Evolutionary conservation across 2,797 vertebrate species (phyloP).

Genomic region (Hippopotamyrus pictus): DNA sequence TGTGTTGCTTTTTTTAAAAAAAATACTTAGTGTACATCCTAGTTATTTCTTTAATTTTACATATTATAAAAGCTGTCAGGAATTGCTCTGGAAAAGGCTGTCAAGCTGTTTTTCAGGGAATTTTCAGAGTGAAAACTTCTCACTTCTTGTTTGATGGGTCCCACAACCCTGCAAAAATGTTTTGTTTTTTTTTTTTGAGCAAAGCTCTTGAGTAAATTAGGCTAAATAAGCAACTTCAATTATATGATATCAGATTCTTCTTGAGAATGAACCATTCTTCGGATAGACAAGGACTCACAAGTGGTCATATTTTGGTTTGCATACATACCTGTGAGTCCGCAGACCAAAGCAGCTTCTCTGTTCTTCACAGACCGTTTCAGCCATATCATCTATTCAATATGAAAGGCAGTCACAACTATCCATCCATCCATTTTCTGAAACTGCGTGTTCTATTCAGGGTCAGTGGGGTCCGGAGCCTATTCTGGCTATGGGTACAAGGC

Average conservation of each 20-base stretch:
- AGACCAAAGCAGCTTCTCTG: not conserved
- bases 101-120: not conserved
- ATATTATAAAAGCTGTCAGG: not conserved
- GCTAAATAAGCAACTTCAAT: not conserved
- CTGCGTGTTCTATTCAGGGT: not conserved
- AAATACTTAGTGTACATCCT: not conserved
- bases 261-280: not conserved
- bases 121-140: not conserved
- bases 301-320: not conserved
- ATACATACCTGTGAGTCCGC: not conserved
- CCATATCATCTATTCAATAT: not conserved
- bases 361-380: not conserved
- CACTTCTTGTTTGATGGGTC: not conserved
- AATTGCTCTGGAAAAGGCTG: not conserved
- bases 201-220: not conserved
- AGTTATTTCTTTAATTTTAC: not conserved
- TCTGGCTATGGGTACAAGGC: not conserved
- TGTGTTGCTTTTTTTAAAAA: not conserved
- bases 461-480: not conserved
- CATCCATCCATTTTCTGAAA: not conserved
- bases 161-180: not conserved
- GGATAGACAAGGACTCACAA: not conserved
- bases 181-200: not conserved
- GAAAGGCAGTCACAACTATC: not conserved
- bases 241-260: not conserved